Conservation (phyloP, 2,797 vertebrate genomes). For the Sternotherus odoratus region DNA sequence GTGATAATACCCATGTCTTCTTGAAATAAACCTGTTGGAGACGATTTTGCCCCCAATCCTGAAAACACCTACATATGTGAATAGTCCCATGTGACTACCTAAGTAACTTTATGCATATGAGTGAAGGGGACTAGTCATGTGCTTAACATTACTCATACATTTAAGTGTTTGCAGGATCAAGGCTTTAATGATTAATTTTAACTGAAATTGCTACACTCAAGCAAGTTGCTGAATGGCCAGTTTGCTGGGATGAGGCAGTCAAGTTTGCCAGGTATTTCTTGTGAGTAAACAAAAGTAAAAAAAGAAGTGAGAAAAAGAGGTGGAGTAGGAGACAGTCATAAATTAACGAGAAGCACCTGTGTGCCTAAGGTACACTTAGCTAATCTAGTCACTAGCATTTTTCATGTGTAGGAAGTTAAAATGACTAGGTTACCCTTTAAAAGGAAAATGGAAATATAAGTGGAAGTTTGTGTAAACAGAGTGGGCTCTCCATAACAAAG, state of each 20-base stretch:
- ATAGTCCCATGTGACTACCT: neutral
- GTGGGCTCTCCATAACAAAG: conserved; percentile 40
- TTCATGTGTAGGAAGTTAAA: conserved; percentile 1
- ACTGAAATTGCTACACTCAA: neutral
- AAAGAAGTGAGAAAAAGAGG: neutral
- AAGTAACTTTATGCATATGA: neutral
- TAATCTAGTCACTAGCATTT: neutral
- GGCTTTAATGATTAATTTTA: neutral
- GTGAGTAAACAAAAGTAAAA: neutral
- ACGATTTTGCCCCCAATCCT: conserved; percentile 6
- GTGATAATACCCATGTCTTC: neutral
- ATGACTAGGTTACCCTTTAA: conserved; percentile 5
- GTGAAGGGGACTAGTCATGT: neutral
- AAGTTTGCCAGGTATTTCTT: neutral
- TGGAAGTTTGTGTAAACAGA: conserved; percentile 61
- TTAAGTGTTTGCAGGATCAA: neutral
- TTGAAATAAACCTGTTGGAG: neutral
- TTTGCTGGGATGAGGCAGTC: neutral
- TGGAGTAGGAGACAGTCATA: neutral
- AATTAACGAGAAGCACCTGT: neutral
- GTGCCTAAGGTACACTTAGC: conserved; percentile 23
- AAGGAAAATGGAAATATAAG: conserved; percentile 34
- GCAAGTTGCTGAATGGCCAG: neutral
- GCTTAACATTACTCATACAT: neutral
- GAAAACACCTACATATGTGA: neutral